These are phyloP conservation scores for Apaloderma vittatum DNA, from an alignment of 2,113 vertebrate genomes.

Conservation along the genomic window DNA sequence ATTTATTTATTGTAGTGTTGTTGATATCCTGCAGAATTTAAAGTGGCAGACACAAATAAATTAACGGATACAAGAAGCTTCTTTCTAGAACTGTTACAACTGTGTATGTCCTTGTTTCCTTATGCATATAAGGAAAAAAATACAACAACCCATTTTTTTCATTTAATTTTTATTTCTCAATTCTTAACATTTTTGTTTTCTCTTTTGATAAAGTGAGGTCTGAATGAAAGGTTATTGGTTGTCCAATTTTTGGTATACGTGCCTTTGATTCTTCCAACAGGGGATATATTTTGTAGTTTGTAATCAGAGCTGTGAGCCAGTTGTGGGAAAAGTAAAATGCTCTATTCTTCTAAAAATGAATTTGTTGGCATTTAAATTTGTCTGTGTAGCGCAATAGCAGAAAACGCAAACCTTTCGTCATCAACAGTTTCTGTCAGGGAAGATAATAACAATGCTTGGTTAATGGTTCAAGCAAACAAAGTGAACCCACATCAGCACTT, in stretches of 20 bases:
- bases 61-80: background rate
- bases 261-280: background rate
- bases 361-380: conserved; percentile 3
- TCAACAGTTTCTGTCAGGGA: conserved; percentile 20
- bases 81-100: background rate
- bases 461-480: conserved; percentile 66
- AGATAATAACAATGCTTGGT: conserved; percentile 35
- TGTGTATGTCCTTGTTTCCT: background rate
- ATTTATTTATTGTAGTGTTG: background rate
- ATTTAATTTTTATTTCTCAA: background rate
- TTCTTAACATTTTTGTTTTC: background rate
- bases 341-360: background rate
- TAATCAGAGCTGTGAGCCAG: background rate
- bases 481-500: background rate
- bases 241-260: background rate
- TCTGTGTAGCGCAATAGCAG: conserved; percentile 11
- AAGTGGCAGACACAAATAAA: background rate
- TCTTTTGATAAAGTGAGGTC: background rate
- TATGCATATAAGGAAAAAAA: background rate
- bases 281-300: background rate
- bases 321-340: background rate
- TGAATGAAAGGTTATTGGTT: background rate
- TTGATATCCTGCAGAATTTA: background rate
- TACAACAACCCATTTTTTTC: no score
- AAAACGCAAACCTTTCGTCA: conserved; percentile 35